Evolutionary conservation across 1,140 invertebrate genomes (phyloP).

Genomic region (Halotydeus destructor): DNA sequence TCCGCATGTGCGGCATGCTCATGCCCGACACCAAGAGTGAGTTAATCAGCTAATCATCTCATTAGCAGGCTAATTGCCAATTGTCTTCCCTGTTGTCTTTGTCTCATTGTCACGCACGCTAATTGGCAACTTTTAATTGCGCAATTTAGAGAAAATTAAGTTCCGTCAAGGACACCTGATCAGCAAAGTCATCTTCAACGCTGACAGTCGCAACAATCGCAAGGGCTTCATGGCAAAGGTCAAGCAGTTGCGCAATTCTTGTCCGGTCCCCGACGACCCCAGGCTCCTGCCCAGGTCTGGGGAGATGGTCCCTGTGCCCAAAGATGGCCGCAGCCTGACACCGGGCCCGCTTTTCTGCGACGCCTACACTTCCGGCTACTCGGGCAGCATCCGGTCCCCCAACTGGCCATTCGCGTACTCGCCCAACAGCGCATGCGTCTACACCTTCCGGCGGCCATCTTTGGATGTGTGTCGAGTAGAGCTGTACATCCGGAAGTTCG

Average conservation of each 20-base stretch:
- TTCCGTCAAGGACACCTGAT: too few relatives aligned
- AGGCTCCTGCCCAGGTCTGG: background rate
- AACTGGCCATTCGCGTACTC: background rate
- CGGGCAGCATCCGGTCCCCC: background rate
- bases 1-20: conserved; percentile 14
- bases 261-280: background rate
- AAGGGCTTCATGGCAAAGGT: conserved; percentile 5
- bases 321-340: too few relatives aligned
- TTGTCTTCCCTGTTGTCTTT: too few relatives aligned
- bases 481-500: conserved; percentile 7
- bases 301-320: background rate
- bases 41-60: background rate
- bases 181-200: background rate
- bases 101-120: too few relatives aligned
- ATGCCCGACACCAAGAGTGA: conserved; percentile 17
- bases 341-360: background rate
- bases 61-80: too few relatives aligned
- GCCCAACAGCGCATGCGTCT: background rate
- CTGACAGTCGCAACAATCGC: background rate
- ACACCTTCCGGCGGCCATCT: background rate
- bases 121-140: too few relatives aligned
- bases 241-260: conserved; percentile 3
- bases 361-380: background rate
- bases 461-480: conserved; percentile 10
- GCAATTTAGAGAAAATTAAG: too few relatives aligned